Conservation (phyloP, 2,888 invertebrate species). For the Sepioteuthis lessoniana region DNA sequence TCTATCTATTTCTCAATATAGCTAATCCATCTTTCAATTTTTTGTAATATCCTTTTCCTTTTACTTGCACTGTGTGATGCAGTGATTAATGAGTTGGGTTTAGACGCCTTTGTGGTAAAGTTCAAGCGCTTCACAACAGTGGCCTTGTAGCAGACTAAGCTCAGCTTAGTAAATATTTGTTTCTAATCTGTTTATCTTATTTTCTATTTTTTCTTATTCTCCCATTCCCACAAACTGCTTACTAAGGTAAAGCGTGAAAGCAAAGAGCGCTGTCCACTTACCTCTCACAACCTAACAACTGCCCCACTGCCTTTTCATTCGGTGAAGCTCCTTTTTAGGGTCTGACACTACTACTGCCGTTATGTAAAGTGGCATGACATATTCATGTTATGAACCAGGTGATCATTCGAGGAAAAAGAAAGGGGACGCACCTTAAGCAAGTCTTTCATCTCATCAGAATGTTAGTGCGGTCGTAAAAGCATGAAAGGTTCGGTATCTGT, state of each 20-base stretch:
- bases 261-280: neutral
- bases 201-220: too few relatives aligned
- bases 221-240: neutral
- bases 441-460: neutral
- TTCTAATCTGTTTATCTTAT: too few relatives aligned
- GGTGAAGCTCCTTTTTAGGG: neutral
- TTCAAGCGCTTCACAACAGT: too few relatives aligned
- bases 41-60: too few relatives aligned
- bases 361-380: constrained; percentile 13
- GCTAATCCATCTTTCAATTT: too few relatives aligned
- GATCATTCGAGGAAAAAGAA: neutral
- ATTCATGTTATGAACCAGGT: neutral
- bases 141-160: too few relatives aligned
- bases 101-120: too few relatives aligned
- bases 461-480: neutral
- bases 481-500: neutral
- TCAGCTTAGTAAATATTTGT: too few relatives aligned
- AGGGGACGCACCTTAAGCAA: neutral
- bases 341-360: neutral
- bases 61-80: too few relatives aligned
- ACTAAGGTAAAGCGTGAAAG: neutral
- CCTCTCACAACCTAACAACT: neutral
- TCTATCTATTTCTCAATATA: too few relatives aligned
- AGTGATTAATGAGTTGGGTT: too few relatives aligned
- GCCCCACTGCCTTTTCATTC: neutral